Conservation (phyloP, 2,113 vertebrate species). For the Catharus minimus region DNA sequence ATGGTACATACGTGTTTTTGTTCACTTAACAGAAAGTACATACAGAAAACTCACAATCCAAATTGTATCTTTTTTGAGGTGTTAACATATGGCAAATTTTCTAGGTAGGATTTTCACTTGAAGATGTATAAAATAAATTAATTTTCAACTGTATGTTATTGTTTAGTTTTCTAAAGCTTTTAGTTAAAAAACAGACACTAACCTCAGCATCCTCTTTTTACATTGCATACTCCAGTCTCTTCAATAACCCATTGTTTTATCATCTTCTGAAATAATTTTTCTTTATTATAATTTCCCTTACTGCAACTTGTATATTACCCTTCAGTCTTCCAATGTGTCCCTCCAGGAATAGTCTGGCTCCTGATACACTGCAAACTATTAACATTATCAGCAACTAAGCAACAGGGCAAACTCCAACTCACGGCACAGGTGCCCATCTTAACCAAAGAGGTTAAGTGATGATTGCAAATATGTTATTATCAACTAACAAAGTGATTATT, state of each 20-base stretch:
- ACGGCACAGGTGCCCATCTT: neutral
- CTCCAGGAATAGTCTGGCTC: neutral
- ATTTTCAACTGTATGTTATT: neutral
- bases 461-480: neutral
- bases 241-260: neutral
- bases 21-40: neutral
- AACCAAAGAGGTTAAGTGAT: neutral
- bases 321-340: neutral
- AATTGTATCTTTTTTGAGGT: neutral
- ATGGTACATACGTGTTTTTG: rapidly evolving
- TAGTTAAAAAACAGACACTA: neutral
- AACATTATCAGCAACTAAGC: neutral
- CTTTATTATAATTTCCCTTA: neutral
- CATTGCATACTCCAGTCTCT: neutral
- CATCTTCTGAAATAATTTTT: neutral
- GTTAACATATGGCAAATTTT: neutral
- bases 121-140: neutral
- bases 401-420: neutral
- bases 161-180: neutral
- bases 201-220: neutral
- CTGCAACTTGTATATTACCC: neutral
- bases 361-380: neutral
- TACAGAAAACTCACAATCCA: neutral
- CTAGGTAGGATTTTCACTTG: neutral
- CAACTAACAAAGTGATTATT: neutral